phyloP scores from a whole-genome alignment of 2,888 invertebrate species.

The Ophonus ardosiacus region DNA sequence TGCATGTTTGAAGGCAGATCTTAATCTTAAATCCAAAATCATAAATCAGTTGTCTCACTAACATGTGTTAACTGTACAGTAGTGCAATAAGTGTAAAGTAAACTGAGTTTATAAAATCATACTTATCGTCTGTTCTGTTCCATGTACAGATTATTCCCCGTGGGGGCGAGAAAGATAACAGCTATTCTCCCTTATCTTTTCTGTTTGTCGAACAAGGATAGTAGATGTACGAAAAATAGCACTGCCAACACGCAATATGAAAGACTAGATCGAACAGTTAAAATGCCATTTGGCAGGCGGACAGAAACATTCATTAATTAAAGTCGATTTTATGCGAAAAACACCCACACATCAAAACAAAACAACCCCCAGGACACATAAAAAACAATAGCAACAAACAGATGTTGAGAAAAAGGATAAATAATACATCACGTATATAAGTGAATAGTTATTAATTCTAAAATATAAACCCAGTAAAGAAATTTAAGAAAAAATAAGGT shows the following conservation, averaged over 20 bases:
- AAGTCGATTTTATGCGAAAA: slow-evolving; percentile 48
- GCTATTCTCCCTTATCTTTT: not conserved
- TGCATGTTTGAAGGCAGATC: too few species aligned
- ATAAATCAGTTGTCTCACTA: too few species aligned
- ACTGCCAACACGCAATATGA: slow-evolving; percentile 58
- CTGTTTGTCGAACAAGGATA: not conserved
- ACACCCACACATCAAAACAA: not conserved
- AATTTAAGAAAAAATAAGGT: too few species aligned
- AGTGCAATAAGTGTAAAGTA: too few species aligned
- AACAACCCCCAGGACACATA: not conserved
- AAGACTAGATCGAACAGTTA: slow-evolving; percentile 59
- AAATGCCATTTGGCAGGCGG: slow-evolving; percentile 59
- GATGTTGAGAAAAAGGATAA: not conserved
- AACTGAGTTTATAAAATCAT: too few species aligned
- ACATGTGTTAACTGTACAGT: too few species aligned
- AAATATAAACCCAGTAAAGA: too few species aligned
- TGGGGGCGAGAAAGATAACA: not conserved
- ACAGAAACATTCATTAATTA: slow-evolving; percentile 60
- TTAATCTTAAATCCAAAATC: too few species aligned
- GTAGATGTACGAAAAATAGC: slow-evolving; percentile 49
- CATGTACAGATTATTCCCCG: not conserved
- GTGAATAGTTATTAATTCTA: too few species aligned
- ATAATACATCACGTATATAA: too few species aligned
- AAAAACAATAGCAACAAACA: not conserved
- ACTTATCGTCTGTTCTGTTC: too few species aligned